Evolutionary conservation across 2,888 invertebrate genomes (phyloP), one percentile per base, ranked within the genome.

Genomic region (Caenorhabditis angaria): DNA sequence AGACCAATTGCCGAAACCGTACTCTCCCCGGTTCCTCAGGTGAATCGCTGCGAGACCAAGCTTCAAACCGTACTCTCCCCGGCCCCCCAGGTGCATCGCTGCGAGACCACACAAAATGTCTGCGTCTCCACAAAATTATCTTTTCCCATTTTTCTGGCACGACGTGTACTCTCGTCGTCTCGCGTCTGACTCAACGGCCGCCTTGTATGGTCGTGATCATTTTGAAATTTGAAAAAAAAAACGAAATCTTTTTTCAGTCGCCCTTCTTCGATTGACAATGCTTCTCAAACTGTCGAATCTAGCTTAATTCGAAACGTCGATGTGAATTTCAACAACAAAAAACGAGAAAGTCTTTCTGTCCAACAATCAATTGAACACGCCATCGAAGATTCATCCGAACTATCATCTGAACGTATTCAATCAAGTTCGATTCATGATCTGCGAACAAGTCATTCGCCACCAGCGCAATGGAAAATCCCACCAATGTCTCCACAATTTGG

Each of bases 241-340:
- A n/a, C n/a, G n/a, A n/a, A n/a, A n/a, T n/a, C n/a, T n/a, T n/a
- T 41, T 41, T 41, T 14, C 18, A 41, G 41, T 47, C 56, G 70
- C 32, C 78, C 78, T 1, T 76, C 74, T 10, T 78, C 78, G 28
- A 76, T 78, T 20, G 78, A 78, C 59, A 76, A 76, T 24, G 78
- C 78, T 25, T 78, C 78, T 14, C 78, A 78, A 25, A 78, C 78
- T 8, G 67, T 78, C 18, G 78, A 78, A 55, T 65, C 75, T 18
- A 68, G 70, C 47, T 61, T 67, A 51, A 60, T 35, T 28, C 60
- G 65, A 25, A 65, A 67, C 18, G 66, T 79, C 24, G 79, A 79
- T 57, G 59, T 74, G 27, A 79, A 79, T 55, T 79, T 75, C 65
- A 79, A 79, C 55, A 70, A 61, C 12, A 78, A 74, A 25, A 41